Evolutionary conservation across 2,888 invertebrate genomes (phyloP).

Genomic region (Beris chalybata): DNA sequence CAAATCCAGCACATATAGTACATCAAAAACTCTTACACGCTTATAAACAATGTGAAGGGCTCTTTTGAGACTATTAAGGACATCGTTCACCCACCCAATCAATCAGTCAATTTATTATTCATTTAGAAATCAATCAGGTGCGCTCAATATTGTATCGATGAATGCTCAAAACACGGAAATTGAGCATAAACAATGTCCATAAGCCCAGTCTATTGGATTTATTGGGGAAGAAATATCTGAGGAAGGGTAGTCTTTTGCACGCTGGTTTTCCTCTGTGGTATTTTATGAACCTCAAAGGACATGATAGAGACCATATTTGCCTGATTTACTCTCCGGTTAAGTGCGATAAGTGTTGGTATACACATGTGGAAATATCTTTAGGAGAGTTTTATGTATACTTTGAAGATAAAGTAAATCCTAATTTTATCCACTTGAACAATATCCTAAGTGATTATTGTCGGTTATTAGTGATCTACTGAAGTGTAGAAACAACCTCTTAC

Average conservation of each 20-base stretch:
- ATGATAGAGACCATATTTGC: conserved; percentile 26
- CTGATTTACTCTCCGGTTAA: conserved; percentile 27
- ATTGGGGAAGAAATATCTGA: neutral
- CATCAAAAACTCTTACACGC: neutral
- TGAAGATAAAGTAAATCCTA: conserved; percentile 27
- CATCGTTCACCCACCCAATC: conserved; percentile 29
- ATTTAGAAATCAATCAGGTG: conserved; percentile 25
- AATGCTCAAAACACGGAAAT: conserved; percentile 33
- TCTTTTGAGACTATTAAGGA: conserved; percentile 5
- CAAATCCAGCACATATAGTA: neutral
- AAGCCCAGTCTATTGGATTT: conserved; percentile 8
- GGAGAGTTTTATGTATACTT: conserved; percentile 21
- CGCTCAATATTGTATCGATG: conserved; percentile 18
- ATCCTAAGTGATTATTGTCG: neutral
- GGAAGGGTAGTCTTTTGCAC: neutral
- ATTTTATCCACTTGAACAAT: conserved; percentile 28
- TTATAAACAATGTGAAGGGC: conserved; percentile 13
- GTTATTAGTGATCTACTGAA: too few species aligned
- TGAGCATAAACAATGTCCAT: conserved; percentile 33
- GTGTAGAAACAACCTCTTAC: too few species aligned
- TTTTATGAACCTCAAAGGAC: conserved; percentile 26
- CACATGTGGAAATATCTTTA: conserved; percentile 5
- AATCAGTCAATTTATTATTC: conserved; percentile 29
- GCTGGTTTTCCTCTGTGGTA: conserved; percentile 8
- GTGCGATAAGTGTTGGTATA: conserved; percentile 16